A percentile compares a stretch with the other conserved stretches of the same genome.
Evolutionary conservation across 2,113 vertebrate species (phyloP).

Genomic region (Tringa solitaria): DNA sequence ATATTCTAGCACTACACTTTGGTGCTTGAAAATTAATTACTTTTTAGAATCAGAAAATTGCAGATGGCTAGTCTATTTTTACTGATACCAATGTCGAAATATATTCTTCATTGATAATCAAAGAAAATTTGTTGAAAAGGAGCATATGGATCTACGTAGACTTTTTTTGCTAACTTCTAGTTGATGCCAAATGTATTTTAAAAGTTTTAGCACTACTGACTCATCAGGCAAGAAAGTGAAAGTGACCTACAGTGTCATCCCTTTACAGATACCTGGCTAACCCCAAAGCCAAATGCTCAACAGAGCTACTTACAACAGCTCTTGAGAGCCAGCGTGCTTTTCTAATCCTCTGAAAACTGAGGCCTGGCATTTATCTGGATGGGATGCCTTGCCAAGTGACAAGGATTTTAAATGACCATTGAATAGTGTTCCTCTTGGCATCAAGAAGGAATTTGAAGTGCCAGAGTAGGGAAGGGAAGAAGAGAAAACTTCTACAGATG

Average conservation of each 20-base stretch:
- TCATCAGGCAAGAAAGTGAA: background rate
- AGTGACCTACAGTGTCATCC: background rate
- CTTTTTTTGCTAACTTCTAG: background rate
- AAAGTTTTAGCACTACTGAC: background rate
- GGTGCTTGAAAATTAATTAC: background rate
- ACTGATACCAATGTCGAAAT: background rate
- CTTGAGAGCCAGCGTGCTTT: background rate
- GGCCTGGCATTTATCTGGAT: background rate
- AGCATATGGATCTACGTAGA: background rate
- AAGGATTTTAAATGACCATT: background rate
- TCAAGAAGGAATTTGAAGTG: background rate
- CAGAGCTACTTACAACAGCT: background rate
- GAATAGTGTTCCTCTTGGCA: background rate
- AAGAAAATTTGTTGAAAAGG: background rate
- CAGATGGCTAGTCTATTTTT: conserved; percentile 19
- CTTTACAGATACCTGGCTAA: background rate
- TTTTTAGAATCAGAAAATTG: background rate
- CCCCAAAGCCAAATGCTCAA: background rate
- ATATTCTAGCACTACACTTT: background rate
- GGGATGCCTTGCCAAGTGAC: background rate
- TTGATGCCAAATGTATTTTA: background rate
- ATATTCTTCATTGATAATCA: background rate
- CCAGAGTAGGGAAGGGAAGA: background rate
- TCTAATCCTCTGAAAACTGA: background rate
- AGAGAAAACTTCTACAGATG: background rate